phyloP scores from a whole-genome alignment of 2,113 vertebrate genomes.

The Phoxinus phoxinus region DNA sequence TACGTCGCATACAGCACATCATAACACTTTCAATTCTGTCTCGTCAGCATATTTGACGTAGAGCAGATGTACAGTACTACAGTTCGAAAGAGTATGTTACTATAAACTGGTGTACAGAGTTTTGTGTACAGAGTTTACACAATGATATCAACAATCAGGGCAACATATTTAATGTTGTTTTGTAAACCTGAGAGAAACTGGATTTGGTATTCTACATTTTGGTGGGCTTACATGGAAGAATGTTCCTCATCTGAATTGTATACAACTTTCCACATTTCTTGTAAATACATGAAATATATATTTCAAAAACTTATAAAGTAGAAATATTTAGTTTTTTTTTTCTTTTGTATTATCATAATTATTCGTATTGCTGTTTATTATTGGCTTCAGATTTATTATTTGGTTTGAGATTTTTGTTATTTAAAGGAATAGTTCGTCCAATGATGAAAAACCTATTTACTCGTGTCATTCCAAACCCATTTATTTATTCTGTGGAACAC shows the following conservation, averaged over 20 bases:
- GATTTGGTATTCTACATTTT: slow-evolving; percentile 71
- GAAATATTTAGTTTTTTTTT: slow-evolving; percentile 65
- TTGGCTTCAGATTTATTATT: slow-evolving; percentile 54
- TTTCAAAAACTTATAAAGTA: slow-evolving; percentile 67
- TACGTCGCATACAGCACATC: slow-evolving; percentile 40
- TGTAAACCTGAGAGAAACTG: slow-evolving; percentile 76
- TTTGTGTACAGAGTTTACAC: slow-evolving; percentile 71
- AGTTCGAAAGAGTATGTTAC: slow-evolving; percentile 50
- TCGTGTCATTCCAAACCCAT: neutral
- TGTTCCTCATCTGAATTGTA: slow-evolving; percentile 72
- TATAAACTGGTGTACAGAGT: slow-evolving; percentile 68
- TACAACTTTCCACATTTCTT: slow-evolving; percentile 66
- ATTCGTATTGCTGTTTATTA: slow-evolving; percentile 66
- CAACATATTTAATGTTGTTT: slow-evolving; percentile 70
- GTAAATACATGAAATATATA: slow-evolving; percentile 76
- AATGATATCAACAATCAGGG: slow-evolving; percentile 77
- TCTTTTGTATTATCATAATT: slow-evolving; percentile 46
- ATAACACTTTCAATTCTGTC: slow-evolving; percentile 43
- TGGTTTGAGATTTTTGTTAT: slow-evolving; percentile 62
- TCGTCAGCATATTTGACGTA: slow-evolving; percentile 57
- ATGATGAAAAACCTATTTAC: neutral
- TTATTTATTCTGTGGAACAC: slow-evolving; percentile 13
- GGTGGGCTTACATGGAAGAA: slow-evolving; percentile 69
- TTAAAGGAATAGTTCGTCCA: slow-evolving; percentile 28
- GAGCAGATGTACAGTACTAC: slow-evolving; percentile 31